These are phyloP conservation scores for Sarcophaga peregrina DNA, from an alignment of 1,140 invertebrate species.

Conservation along the genomic window DNA sequence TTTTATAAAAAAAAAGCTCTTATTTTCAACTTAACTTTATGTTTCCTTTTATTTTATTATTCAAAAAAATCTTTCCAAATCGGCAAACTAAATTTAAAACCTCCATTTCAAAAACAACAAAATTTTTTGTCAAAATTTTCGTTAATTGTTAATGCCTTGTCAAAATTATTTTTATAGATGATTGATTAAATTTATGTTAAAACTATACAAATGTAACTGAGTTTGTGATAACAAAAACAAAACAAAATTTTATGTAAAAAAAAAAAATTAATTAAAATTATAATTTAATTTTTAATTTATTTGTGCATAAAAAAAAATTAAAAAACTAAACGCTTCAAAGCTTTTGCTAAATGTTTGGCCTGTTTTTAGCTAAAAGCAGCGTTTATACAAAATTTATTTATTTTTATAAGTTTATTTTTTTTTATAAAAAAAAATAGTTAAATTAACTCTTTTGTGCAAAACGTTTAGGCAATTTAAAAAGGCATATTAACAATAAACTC, in stretches of 20 bases:
- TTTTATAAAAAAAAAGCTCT: not conserved
- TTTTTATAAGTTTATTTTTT: constrained; percentile 43
- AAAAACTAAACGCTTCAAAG: constrained; percentile 7
- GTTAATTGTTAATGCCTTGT: constrained; percentile 48
- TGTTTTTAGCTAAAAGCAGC: constrained; percentile 32
- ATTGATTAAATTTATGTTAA: constrained; percentile 44
- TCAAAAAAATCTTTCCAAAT: not conserved
- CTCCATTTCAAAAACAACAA: not conserved
- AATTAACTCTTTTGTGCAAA: constrained; percentile 49
- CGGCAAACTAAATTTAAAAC: not conserved
- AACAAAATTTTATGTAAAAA: constrained; percentile 19
- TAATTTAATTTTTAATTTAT: not conserved
- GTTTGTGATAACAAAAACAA: constrained; percentile 60
- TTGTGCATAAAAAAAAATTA: not conserved
- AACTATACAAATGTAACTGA: constrained; percentile 65
- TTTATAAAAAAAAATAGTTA: constrained; percentile 57
- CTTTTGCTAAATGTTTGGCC: constrained; percentile 36
- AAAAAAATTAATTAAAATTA: constrained; percentile 20
- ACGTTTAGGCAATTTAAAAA: constrained; percentile 65
- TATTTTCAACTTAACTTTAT: not conserved
- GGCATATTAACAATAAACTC: constrained; percentile 66
- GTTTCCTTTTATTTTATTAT: not conserved
- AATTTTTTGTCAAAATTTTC: constrained; percentile 33
- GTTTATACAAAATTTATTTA: constrained; percentile 53
- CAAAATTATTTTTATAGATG: constrained; percentile 40